These are phyloP conservation scores for Zonotrichia leucophrys DNA, from an alignment of 2,113 vertebrate species.

Conservation along the genomic window DNA sequence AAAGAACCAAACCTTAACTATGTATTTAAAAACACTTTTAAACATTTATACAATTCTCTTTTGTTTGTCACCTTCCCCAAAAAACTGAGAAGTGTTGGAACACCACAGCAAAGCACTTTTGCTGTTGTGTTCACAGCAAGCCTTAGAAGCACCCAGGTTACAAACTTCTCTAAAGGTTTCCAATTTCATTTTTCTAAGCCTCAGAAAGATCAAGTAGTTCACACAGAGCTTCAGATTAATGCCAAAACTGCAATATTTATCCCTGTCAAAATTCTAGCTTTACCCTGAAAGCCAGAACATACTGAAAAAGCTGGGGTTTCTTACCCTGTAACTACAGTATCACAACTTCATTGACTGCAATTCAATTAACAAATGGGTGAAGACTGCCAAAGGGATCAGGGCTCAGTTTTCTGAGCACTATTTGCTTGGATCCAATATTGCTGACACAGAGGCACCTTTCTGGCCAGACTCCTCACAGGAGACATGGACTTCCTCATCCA, in stretches of 20 bases:
- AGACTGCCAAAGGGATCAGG: background rate
- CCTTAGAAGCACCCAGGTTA: background rate
- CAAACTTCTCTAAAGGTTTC: background rate
- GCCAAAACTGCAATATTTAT: background rate
- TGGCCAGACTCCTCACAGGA: background rate
- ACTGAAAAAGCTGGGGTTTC: background rate
- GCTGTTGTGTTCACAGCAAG: background rate
- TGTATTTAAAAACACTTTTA: background rate
- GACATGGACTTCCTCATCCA: background rate
- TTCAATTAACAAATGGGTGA: background rate
- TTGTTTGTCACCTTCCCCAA: background rate
- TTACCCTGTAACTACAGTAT: background rate
- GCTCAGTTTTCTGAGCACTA: background rate
- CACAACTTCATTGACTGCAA: background rate
- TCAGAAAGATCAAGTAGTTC: background rate
- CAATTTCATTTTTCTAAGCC: background rate
- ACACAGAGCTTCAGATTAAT: background rate
- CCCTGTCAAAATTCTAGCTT: background rate
- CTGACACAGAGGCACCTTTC: background rate
- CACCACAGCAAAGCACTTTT: background rate
- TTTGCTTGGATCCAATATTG: background rate
- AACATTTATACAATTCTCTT: background rate
- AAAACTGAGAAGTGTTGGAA: background rate
- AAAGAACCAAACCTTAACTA: background rate
- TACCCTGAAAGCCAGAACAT: background rate